These are phyloP conservation scores for Hylia prasina DNA, from an alignment of 2,113 vertebrate species.

Conservation along the genomic window DNA sequence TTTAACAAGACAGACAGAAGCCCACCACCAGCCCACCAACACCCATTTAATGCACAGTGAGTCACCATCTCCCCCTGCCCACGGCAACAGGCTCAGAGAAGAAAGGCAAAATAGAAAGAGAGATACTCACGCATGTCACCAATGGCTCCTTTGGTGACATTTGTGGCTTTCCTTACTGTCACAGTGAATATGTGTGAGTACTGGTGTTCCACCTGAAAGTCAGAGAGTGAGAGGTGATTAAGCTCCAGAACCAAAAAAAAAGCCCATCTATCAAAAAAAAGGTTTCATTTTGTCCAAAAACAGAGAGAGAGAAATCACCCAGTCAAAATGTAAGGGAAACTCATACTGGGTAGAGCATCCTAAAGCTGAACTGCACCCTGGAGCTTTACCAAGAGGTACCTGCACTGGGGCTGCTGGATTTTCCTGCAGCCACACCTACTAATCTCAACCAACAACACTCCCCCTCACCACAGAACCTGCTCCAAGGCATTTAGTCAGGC, in stretches of 20 bases:
- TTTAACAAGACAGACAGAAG: background rate
- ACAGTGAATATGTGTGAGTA: constrained; percentile 91
- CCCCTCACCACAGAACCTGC: constrained; percentile 12
- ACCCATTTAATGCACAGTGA: background rate
- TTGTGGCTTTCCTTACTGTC: constrained; percentile 83
- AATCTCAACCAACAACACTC: constrained; percentile 57
- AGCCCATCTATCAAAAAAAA: background rate
- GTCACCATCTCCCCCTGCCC: background rate
- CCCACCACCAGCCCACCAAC: background rate
- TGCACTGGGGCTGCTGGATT: constrained; percentile 1
- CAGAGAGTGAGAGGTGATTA: constrained; percentile 34
- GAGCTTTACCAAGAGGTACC: constrained; percentile 37
- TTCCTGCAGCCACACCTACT: constrained; percentile 36
- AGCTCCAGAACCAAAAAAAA: background rate
- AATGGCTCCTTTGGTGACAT: constrained; percentile 92
- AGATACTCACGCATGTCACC: constrained; percentile 92
- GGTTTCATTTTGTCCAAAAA: background rate
- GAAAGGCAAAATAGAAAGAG: background rate
- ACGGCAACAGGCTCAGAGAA: background rate
- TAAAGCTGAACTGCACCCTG: constrained; percentile 1
- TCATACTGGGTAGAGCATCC: constrained; percentile 72
- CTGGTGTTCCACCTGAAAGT: constrained; percentile 91
- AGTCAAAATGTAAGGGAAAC: constrained; percentile 7
- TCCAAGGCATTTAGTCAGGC: constrained; percentile 30
- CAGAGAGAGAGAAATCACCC: background rate